These are phyloP conservation scores for Loripinus fragilis DNA, from an alignment of 2,888 invertebrate genomes.

Conservation along the genomic window DNA sequence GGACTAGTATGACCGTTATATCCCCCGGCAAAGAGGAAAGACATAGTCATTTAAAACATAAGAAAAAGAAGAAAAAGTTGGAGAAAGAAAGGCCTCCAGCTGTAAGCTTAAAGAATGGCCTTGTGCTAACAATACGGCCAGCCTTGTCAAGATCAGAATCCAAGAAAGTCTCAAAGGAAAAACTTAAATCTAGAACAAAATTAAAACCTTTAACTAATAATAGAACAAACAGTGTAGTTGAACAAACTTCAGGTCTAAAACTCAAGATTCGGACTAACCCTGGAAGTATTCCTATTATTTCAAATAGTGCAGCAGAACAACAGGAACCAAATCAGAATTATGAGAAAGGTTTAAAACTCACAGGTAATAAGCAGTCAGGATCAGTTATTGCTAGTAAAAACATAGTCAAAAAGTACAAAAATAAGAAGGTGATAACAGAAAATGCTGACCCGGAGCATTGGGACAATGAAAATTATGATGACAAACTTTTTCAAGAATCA, in stretches of 20 bases:
- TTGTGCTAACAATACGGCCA: neutral
- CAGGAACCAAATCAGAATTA: neutral
- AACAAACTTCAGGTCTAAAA: constrained; percentile 10
- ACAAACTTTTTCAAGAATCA: neutral
- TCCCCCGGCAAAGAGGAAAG: constrained; percentile 30
- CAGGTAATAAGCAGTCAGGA: neutral
- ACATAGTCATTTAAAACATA: constrained; percentile 5
- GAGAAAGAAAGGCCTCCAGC: neutral
- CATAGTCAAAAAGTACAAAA: constrained; percentile 11
- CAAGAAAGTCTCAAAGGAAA: neutral
- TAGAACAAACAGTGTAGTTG: neutral
- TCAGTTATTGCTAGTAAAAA: constrained; percentile 1
- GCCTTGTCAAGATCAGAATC: neutral
- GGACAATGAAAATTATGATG: neutral
- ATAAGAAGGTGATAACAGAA: neutral
- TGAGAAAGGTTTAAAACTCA: neutral
- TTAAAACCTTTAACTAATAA: neutral
- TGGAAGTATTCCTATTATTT: neutral
- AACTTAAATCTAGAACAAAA: neutral
- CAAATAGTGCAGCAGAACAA: constrained; percentile 8
- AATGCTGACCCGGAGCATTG: neutral
- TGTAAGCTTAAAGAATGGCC: constrained; percentile 3
- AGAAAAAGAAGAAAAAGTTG: constrained; percentile 2
- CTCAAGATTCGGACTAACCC: constrained; percentile 2
- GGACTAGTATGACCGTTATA: constrained; percentile 52